Evolutionary conservation across 2,888 invertebrate species (phyloP).

Genomic region (Uloborus plumipes): DNA sequence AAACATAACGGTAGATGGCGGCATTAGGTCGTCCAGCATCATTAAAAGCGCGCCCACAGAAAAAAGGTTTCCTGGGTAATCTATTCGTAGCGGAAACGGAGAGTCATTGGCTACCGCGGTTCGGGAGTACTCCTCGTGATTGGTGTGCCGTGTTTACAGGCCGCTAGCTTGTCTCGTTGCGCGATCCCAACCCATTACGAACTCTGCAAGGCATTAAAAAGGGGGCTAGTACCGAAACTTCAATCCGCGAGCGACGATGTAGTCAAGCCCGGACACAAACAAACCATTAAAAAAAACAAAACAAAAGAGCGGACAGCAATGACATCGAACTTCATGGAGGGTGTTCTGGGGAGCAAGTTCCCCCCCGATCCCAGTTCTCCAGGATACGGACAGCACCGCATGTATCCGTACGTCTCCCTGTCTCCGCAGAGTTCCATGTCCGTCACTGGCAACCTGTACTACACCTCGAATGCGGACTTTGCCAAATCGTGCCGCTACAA

Average conservation of each 20-base stretch:
- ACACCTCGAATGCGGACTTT: conserved; percentile 77
- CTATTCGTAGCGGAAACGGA: conserved; percentile 65
- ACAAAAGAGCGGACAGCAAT: conserved; percentile 77
- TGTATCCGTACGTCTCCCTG: conserved; percentile 92
- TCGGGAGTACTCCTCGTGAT: conserved; percentile 61
- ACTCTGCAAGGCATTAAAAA: conserved; percentile 66
- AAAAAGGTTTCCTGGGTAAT: conserved; percentile 63
- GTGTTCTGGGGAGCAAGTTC: conserved; percentile 93
- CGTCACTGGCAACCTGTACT: conserved; percentile 74
- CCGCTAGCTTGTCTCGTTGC: conserved; percentile 57
- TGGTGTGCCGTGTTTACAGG: conserved; percentile 66
- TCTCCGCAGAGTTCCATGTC: conserved; percentile 79
- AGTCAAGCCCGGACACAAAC: conserved; percentile 68
- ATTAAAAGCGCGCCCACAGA: conserved; percentile 53
- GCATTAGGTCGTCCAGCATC: conserved; percentile 52
- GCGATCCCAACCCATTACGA: conserved; percentile 65
- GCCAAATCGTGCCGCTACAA: conserved; percentile 87
- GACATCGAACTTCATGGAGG: conserved; percentile 98
- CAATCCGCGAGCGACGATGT: conserved; percentile 67
- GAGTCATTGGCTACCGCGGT: conserved; percentile 66
- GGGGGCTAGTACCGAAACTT: conserved; percentile 13
- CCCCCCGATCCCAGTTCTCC: conserved; percentile 77
- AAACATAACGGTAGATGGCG: conserved; percentile 65
- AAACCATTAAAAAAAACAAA: background rate
- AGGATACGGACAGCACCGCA: conserved; percentile 76